A percentile compares a stretch with the other conserved stretches of the same genome.
These are phyloP conservation scores for Ceratina japonica DNA, from an alignment of 1,140 invertebrate genomes.

Conservation along the genomic window DNA sequence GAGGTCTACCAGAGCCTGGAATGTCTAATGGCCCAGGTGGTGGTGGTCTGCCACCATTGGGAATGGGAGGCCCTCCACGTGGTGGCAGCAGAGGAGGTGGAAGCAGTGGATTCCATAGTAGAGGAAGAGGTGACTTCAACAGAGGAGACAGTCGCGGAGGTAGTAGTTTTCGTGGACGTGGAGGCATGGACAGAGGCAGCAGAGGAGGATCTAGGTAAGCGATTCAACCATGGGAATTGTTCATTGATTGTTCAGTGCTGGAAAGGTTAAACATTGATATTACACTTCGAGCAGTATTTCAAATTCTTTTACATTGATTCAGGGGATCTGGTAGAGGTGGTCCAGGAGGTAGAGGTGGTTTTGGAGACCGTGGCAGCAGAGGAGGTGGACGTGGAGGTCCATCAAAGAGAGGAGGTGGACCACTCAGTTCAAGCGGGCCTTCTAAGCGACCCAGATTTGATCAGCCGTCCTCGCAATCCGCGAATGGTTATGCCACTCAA, in stretches of 20 bases:
- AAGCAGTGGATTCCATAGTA: conserved; percentile 71
- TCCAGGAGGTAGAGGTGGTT: conserved; percentile 71
- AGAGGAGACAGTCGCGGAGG: conserved; percentile 65
- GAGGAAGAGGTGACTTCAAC: conserved; percentile 68
- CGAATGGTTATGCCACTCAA: conserved; percentile 77
- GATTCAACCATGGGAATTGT: background rate
- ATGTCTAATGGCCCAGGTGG: conserved; percentile 68
- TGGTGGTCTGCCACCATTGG: conserved; percentile 66
- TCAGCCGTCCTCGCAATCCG: conserved; percentile 70
- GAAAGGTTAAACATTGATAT: background rate
- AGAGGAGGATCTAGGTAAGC: conserved; percentile 73
- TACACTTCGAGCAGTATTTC: background rate
- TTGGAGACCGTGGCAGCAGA: conserved; percentile 66
- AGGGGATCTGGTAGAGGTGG: conserved; percentile 72
- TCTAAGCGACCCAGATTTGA: conserved; percentile 77
- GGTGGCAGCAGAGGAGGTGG: conserved; percentile 70
- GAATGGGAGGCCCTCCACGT: conserved; percentile 70
- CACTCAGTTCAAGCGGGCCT: conserved; percentile 74
- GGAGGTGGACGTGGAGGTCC: conserved; percentile 72
- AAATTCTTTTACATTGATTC: background rate
- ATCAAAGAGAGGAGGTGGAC: conserved; percentile 76
- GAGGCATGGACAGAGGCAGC: conserved; percentile 71
- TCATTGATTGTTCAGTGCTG: background rate
- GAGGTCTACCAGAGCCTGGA: conserved; percentile 73
- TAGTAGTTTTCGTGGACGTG: conserved; percentile 66